These are phyloP conservation scores for Clupea harengus DNA, from an alignment of 2,113 vertebrate genomes.

Conservation along the genomic window DNA sequence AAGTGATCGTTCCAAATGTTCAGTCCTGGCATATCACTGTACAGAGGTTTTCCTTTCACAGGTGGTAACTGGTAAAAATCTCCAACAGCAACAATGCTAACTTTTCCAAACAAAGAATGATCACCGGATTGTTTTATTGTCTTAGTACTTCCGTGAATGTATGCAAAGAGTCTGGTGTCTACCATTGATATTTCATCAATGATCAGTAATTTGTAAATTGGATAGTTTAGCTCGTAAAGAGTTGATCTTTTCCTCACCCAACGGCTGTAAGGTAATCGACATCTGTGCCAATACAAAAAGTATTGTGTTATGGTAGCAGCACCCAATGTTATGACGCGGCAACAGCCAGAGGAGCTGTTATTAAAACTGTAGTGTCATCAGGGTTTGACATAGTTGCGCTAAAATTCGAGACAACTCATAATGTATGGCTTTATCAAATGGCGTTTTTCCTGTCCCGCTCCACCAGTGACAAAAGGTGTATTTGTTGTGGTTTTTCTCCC, in stretches of 20 bases:
- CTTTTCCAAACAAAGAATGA: slow-evolving; percentile 25
- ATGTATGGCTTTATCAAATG: slow-evolving; percentile 19
- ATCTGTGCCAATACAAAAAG: not conserved
- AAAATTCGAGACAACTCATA: slow-evolving; percentile 14
- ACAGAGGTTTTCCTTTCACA: slow-evolving; percentile 20
- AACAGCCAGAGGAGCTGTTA: slow-evolving; percentile 25
- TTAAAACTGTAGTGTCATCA: not conserved
- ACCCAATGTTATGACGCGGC: slow-evolving; percentile 29
- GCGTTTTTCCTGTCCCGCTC: not conserved
- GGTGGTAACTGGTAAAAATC: slow-evolving; percentile 32
- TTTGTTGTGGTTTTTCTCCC: not conserved
- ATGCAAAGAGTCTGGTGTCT: not conserved
- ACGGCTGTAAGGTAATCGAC: not conserved
- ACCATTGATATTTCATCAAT: slow-evolving; percentile 21
- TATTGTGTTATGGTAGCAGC: slow-evolving; percentile 22
- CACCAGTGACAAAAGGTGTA: not conserved
- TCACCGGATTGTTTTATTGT: slow-evolving; percentile 23
- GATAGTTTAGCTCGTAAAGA: not conserved
- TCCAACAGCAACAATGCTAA: slow-evolving; percentile 13
- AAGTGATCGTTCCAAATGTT: slow-evolving; percentile 31
- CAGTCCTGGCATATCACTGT: not conserved
- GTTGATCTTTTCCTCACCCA: not conserved
- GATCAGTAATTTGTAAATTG: not conserved
- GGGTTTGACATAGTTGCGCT: not conserved
- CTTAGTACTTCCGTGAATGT: slow-evolving; percentile 23